phyloP scores from a whole-genome alignment of 2,888 invertebrate species.

The Bellardia pandia region DNA sequence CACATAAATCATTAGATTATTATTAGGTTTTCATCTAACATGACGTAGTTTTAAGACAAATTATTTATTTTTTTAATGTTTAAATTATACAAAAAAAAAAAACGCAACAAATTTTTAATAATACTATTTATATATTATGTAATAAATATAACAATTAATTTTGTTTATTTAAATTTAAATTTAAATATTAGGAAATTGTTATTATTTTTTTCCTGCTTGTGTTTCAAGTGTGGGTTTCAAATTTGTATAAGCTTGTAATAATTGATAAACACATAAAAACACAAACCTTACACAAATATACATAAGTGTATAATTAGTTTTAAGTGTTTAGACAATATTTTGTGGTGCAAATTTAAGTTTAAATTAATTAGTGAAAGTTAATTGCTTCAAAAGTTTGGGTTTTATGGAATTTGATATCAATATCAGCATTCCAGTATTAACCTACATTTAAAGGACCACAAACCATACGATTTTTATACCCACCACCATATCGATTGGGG shows the following conservation, averaged over 20 bases:
- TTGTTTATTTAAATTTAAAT: conserved; percentile 36
- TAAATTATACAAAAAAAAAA: background rate
- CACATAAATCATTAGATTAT: background rate
- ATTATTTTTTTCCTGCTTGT: background rate
- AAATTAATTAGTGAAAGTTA: too few species aligned
- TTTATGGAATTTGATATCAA: too few species aligned
- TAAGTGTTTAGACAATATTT: too few species aligned
- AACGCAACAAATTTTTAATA: background rate
- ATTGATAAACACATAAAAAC: too few species aligned
- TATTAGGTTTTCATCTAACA: conserved; percentile 3
- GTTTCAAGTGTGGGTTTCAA: conserved; percentile 4
- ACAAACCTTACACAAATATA: too few species aligned
- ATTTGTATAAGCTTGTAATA: background rate
- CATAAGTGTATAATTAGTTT: too few species aligned
- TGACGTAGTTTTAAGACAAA: conserved; percentile 27
- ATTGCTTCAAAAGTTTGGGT: too few species aligned
- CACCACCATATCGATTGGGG: too few species aligned
- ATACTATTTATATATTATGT: conserved; percentile 2
- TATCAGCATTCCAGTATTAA: too few species aligned
- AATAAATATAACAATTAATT: conserved; percentile 54
- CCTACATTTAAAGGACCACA: too few species aligned
- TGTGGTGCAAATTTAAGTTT: too few species aligned
- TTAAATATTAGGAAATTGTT: background rate
- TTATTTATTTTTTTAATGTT: conserved; percentile 40
- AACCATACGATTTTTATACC: too few species aligned